A percentile compares a stretch with the other conserved stretches of the same genome.
Conservation (phyloP, 1,140 invertebrate species). For the Micrasema minimum region DNA sequence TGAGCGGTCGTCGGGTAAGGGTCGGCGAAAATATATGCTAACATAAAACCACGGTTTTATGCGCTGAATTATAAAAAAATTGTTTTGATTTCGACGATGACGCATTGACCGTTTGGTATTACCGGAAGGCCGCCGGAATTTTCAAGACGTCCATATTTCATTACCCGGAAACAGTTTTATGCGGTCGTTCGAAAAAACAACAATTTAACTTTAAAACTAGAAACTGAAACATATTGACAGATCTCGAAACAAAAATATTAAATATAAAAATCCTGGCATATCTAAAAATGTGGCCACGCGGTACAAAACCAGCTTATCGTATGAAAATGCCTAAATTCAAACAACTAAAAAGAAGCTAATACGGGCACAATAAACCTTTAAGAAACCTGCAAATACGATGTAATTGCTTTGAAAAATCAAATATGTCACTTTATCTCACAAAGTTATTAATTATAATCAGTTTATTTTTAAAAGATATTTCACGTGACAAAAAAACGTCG, state of each 20-base stretch:
- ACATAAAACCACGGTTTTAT: neutral
- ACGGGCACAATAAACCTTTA: neutral
- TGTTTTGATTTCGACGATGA: constrained; percentile 33
- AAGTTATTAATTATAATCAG: constrained; percentile 35
- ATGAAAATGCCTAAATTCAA: constrained; percentile 54
- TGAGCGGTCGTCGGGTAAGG: neutral
- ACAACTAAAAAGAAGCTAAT: constrained; percentile 45
- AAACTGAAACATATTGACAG: constrained; percentile 9
- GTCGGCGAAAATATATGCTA: neutral
- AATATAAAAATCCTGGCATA: constrained; percentile 54
- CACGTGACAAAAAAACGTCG: constrained; percentile 63
- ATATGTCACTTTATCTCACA: constrained; percentile 16
- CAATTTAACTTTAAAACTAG: neutral
- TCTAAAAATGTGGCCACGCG: constrained; percentile 66
- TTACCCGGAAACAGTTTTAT: neutral
- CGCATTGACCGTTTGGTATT: constrained; percentile 42
- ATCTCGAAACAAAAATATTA: neutral
- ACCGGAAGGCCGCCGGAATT: constrained; percentile 36
- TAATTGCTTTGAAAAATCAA: neutral
- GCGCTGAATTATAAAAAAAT: neutral
- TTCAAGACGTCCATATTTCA: constrained; percentile 29
- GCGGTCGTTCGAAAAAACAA: constrained; percentile 18
- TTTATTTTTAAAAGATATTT: constrained; percentile 37
- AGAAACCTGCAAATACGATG: neutral
- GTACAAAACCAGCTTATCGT: constrained; percentile 63